These are phyloP conservation scores for Polydrusus tereticollis DNA, from an alignment of 2,888 invertebrate genomes.

Conservation along the genomic window DNA sequence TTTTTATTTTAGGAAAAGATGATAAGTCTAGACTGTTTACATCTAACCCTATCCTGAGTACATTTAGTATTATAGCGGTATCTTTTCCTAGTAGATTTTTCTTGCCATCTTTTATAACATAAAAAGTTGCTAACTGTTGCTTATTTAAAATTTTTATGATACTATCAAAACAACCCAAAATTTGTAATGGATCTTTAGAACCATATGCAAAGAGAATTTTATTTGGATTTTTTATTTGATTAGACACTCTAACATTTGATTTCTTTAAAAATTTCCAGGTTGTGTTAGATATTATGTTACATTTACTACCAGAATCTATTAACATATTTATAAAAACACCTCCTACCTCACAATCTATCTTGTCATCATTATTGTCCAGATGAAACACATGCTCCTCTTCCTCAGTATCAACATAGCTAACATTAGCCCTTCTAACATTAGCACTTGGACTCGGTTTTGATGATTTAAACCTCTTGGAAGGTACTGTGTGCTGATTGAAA, in stretches of 20 bases:
- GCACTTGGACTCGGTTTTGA: too few relatives aligned
- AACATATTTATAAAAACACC: slow-evolving; percentile 10
- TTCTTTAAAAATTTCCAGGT: slow-evolving; percentile 22
- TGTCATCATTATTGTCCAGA: slow-evolving; percentile 11
- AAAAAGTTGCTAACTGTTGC: slow-evolving; percentile 44
- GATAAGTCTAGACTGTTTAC: too few relatives aligned
- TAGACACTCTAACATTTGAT: too few relatives aligned
- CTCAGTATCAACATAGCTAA: too few relatives aligned
- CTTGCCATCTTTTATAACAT: slow-evolving; percentile 44
- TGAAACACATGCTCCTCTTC: too few relatives aligned
- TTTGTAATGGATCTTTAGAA: slow-evolving; percentile 42
- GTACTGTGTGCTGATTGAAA: not conserved
- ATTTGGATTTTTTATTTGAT: too few relatives aligned
- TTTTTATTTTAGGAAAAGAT: too few relatives aligned
- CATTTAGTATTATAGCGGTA: too few relatives aligned
- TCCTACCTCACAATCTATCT: slow-evolving; percentile 1
- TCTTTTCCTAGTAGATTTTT: slow-evolving; percentile 45
- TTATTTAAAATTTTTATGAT: slow-evolving; percentile 40
- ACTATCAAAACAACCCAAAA: slow-evolving; percentile 50
- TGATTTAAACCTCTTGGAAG: too few relatives aligned
- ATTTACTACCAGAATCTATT: slow-evolving; percentile 22
- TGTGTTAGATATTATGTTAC: slow-evolving; percentile 7
- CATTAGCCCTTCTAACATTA: too few relatives aligned
- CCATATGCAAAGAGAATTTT: too few relatives aligned
- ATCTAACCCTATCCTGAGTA: too few relatives aligned